Conservation (phyloP, 2,113 vertebrate genomes). For the Uropsilus gracilis region DNA sequence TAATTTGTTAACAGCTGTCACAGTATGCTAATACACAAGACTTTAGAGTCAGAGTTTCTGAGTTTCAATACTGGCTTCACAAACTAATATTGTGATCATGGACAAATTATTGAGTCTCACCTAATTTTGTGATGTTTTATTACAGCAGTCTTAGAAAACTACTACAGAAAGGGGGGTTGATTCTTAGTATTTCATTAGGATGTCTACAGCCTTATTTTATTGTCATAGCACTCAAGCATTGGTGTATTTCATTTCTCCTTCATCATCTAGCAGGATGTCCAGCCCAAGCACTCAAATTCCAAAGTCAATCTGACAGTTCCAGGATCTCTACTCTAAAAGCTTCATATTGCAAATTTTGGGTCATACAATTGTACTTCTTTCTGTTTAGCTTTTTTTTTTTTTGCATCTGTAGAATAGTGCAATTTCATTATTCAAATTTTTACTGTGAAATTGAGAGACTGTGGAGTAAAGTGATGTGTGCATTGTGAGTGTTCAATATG, state of each 20-base stretch:
- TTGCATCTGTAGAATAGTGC: neutral
- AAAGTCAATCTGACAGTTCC: neutral
- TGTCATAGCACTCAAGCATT: neutral
- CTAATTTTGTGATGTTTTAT: neutral
- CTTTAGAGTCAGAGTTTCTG: neutral
- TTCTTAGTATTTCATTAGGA: neutral
- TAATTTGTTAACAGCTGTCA: neutral
- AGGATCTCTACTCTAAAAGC: neutral
- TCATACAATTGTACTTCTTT: neutral
- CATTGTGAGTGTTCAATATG: neutral
- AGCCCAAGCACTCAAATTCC: neutral
- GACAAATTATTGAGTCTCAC: neutral
- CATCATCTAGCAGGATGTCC: fast-evolving
- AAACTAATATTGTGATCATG: neutral
- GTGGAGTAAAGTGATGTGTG: neutral
- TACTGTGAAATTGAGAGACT: neutral
- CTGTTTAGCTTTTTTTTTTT: neutral
- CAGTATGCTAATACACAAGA: neutral
- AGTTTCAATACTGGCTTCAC: neutral
- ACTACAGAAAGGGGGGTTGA: neutral
- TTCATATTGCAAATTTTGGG: neutral
- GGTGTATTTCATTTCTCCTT: neutral
- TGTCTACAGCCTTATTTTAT: neutral
- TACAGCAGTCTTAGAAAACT: neutral
- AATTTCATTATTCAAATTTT: neutral